Evolutionary conservation across 2,797 vertebrate species (phyloP).

Genomic region (Lutjanus campechanus): DNA sequence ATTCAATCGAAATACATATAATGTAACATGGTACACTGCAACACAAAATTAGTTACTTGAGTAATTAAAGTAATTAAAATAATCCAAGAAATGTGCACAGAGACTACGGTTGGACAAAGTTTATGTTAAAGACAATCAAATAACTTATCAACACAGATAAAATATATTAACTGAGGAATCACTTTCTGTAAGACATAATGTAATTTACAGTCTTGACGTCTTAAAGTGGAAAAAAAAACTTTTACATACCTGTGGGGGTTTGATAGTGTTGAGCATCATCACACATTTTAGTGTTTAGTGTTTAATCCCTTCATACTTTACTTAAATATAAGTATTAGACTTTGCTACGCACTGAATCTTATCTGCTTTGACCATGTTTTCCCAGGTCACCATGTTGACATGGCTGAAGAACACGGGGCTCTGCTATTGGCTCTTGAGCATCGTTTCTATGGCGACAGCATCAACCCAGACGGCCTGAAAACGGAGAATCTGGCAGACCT

Average conservation of each 20-base stretch:
- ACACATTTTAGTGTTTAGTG: not conserved
- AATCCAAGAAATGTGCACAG: no score
- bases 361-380: conserved; percentile 18
- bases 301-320: not conserved
- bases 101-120: no score
- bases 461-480: conserved; percentile 84
- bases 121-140: not conserved
- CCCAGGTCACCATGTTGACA: conserved; percentile 88
- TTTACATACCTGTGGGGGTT: not conserved
- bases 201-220: not conserved
- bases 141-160: not conserved
- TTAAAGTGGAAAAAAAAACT: not conserved
- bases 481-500: conserved; percentile 82
- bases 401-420: conserved; percentile 85
- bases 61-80: no score
- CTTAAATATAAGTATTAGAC: not conserved
- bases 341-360: not conserved
- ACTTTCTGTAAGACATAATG: not conserved
- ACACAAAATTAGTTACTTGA: no score
- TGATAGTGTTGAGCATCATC: conserved; percentile 1
- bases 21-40: no score
- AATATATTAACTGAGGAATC: not conserved
- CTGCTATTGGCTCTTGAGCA: conserved; percentile 90
- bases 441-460: conserved; percentile 90
- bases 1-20: no score